Percentiles rank a stretch among this genome's conserved stretches.
These are phyloP conservation scores for Euura lappo DNA, from an alignment of 1,140 invertebrate genomes.

Conservation along the genomic window DNA sequence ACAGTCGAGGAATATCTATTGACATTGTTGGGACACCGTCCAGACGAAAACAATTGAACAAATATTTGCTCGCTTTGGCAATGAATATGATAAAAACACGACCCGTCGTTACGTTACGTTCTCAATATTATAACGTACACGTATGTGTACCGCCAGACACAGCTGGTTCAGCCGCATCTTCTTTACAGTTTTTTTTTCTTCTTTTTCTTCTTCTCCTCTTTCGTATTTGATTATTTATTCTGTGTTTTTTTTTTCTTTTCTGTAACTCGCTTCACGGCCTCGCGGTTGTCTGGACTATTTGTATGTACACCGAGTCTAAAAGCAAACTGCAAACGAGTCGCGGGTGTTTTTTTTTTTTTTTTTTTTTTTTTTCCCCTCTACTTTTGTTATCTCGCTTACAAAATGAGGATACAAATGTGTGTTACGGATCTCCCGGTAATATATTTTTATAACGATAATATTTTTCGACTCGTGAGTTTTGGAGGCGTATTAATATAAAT, in stretches of 20 bases:
- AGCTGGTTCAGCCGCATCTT: background rate
- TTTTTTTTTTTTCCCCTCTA: background rate
- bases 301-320: background rate
- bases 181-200: background rate
- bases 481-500: background rate
- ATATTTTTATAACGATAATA: background rate
- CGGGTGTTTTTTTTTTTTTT: background rate
- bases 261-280: no score
- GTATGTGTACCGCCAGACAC: background rate
- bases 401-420: background rate
- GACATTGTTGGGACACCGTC: background rate
- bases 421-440: no score
- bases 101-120: conserved; percentile 1
- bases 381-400: background rate
- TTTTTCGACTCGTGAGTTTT: background rate
- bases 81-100: background rate
- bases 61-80: conserved; percentile 21
- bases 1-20: background rate
- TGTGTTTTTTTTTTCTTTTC: no score
- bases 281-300: background rate
- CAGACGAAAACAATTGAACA: conserved; percentile 18
- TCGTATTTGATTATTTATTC: no score
- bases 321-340: background rate
- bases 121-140: background rate
- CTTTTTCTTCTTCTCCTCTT: no score